Evolutionary conservation across 2,113 vertebrate genomes (phyloP).

Genomic region (Odocoileus hemionus): DNA sequence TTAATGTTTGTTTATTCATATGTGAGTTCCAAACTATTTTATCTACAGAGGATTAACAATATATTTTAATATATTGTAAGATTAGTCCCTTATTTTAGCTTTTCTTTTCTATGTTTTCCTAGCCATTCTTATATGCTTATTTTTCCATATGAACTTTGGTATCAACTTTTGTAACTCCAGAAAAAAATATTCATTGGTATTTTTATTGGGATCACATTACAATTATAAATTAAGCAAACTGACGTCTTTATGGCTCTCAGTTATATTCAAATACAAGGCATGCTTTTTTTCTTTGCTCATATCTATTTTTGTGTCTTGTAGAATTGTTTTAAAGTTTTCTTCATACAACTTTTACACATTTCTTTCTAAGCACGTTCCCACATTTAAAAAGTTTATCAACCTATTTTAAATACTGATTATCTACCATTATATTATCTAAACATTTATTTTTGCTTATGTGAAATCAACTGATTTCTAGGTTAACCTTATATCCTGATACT

Average conservation of each 20-base stretch:
- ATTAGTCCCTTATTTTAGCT: background rate
- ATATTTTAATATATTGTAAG: background rate
- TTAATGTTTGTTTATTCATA: background rate
- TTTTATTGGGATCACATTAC: background rate
- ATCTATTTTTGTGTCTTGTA: background rate
- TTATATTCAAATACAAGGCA: background rate
- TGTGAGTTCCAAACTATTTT: background rate
- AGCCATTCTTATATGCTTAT: background rate
- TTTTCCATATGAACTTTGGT: background rate
- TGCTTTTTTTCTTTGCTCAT: background rate
- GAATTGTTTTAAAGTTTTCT: background rate
- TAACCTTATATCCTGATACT: background rate
- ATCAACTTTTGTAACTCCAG: background rate
- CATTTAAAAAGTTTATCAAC: background rate
- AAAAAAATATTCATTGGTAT: background rate
- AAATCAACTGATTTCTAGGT: background rate
- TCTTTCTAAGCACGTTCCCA: background rate
- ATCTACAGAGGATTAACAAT: background rate
- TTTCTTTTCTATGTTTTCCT: slow-evolving; percentile 1
- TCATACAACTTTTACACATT: background rate
- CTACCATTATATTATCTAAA: background rate
- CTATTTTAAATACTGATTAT: background rate
- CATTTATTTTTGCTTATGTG: background rate
- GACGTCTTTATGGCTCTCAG: background rate
- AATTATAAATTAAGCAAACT: background rate